phyloP scores from a whole-genome alignment of 2,888 invertebrate genomes.

The Synergus laeviventris region DNA sequence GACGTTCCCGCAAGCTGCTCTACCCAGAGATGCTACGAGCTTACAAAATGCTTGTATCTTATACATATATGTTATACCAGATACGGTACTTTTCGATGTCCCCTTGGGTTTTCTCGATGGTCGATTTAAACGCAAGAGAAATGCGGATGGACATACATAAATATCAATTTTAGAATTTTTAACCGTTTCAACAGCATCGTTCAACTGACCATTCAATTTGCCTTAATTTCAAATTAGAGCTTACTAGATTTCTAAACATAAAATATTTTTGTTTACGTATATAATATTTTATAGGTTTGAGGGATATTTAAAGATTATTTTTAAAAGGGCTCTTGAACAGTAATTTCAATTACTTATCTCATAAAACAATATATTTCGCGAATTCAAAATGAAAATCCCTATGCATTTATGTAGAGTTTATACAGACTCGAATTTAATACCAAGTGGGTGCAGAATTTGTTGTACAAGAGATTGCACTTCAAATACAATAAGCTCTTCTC shows the following conservation, averaged over 20 bases:
- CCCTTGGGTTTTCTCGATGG: slow-evolving; percentile 20
- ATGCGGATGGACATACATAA: slow-evolving; percentile 20
- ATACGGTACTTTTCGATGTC: slow-evolving; percentile 7
- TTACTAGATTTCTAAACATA: background rate
- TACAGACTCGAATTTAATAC: slow-evolving; percentile 12
- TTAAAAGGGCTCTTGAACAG: no score
- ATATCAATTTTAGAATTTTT: slow-evolving; percentile 31
- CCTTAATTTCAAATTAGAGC: background rate
- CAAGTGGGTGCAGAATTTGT: slow-evolving; percentile 2
- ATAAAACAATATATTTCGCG: background rate
- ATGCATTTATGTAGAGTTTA: slow-evolving; percentile 13
- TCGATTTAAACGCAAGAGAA: slow-evolving; percentile 19
- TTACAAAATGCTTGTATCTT: slow-evolving; percentile 10
- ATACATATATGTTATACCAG: slow-evolving; percentile 22
- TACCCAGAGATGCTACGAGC: slow-evolving; percentile 37
- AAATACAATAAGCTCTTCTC: slow-evolving; percentile 1
- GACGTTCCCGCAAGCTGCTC: slow-evolving; percentile 63
- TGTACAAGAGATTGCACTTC: slow-evolving; percentile 21
- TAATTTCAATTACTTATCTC: background rate
- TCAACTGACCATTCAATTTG: background rate
- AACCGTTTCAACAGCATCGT: background rate
- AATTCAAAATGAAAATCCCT: background rate
- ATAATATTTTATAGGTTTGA: no score
- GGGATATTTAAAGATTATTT: no score
- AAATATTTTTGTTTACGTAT: background rate